phyloP scores from a whole-genome alignment of 2,888 invertebrate species.

The Gisinianus flammeolus region DNA sequence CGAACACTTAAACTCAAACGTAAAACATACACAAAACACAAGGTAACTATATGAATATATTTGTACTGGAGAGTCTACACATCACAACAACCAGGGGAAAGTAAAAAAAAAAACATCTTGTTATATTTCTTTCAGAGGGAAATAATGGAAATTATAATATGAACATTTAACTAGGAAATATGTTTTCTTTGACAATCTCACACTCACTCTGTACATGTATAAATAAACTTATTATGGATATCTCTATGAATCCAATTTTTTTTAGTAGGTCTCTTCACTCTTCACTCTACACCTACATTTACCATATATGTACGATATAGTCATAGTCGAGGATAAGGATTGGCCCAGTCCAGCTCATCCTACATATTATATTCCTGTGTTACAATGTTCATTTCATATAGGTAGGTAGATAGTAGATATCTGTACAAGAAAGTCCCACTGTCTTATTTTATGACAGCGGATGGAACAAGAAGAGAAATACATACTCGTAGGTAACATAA shows the following conservation, averaged over 20 bases:
- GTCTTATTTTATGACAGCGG: conserved; percentile 41
- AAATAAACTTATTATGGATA: too few relatives aligned
- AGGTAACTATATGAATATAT: background rate
- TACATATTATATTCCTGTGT: too few relatives aligned
- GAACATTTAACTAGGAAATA: too few relatives aligned
- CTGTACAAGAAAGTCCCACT: conserved; percentile 20
- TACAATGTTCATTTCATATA: too few relatives aligned
- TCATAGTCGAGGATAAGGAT: too few relatives aligned
- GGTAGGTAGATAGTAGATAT: conserved; percentile 17
- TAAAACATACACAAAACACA: background rate
- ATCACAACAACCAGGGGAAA: background rate
- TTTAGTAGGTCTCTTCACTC: too few relatives aligned
- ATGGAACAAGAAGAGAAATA: conserved; percentile 37
- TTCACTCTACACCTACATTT: too few relatives aligned
- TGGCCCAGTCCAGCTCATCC: too few relatives aligned
- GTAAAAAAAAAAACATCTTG: background rate
- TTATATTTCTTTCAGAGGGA: background rate
- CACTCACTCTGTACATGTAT: background rate
- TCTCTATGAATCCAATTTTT: too few relatives aligned
- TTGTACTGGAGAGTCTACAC: background rate
- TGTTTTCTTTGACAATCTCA: background rate
- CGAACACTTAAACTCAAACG: background rate
- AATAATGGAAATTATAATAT: background rate
- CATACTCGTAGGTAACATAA: conserved; percentile 29
- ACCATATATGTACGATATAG: too few relatives aligned